These are phyloP conservation scores for Eriocheir sinensis DNA, from an alignment of 1,140 invertebrate genomes.

Conservation along the genomic window DNA sequence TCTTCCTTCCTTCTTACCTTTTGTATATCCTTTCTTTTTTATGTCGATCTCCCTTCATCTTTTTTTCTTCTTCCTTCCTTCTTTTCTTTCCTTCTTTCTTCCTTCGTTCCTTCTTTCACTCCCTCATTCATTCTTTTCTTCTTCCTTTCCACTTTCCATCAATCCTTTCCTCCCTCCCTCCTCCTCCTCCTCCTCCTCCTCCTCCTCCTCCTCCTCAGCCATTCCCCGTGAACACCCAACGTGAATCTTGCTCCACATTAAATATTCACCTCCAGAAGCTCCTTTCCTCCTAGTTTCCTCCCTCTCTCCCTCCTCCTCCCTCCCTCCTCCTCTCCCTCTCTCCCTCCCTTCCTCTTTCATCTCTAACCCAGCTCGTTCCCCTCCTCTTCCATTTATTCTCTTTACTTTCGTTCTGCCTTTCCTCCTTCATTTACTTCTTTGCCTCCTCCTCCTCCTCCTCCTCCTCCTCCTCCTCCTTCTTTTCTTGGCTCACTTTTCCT, in stretches of 20 bases:
- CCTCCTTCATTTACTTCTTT: neutral
- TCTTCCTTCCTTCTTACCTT: too few relatives aligned
- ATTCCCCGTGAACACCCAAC: neutral
- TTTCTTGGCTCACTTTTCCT: neutral
- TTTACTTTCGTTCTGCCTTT: neutral
- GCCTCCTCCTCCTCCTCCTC: neutral
- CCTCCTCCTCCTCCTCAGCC: neutral
- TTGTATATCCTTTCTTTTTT: too few relatives aligned
- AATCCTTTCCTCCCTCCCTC: neutral
- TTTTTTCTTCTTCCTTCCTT: constrained; percentile 6
- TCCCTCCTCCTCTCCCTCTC: too few relatives aligned
- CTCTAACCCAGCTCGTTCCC: too few relatives aligned
- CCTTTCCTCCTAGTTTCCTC: too few relatives aligned
- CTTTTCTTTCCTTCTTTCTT: too few relatives aligned
- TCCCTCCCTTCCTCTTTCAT: too few relatives aligned
- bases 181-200: neutral
- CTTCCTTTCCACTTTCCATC: neutral
- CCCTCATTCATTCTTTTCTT: neutral
- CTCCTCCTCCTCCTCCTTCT: neutral
- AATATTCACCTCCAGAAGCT: too few relatives aligned
- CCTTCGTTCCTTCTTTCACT: too few relatives aligned
- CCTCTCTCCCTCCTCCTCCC: too few relatives aligned
- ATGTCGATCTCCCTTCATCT: neutral
- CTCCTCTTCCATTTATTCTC: too few relatives aligned
- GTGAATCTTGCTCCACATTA: neutral